A percentile compares a stretch with the other conserved stretches of the same genome.
Evolutionary conservation across 2,888 invertebrate genomes (phyloP).

Genomic region (Congeria kusceri): DNA sequence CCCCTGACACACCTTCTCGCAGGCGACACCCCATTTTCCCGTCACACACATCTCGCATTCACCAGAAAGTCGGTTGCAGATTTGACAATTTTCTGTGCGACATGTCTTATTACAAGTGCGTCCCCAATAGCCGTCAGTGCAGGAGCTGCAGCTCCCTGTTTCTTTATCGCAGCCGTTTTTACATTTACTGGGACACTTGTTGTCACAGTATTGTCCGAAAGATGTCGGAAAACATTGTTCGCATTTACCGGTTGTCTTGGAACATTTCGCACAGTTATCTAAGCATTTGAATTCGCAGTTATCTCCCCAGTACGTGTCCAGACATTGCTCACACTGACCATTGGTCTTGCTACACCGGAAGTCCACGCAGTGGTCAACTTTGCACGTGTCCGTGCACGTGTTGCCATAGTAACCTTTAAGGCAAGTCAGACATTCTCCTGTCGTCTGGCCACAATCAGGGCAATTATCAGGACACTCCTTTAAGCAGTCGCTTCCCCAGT

Average conservation of each 20-base stretch:
- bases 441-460: not conserved
- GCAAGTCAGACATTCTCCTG: slow-evolving; percentile 36
- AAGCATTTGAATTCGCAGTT: slow-evolving; percentile 17
- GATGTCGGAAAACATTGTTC: slow-evolving; percentile 6
- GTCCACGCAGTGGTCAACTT: slow-evolving; percentile 4
- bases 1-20: slow-evolving; percentile 33
- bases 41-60: slow-evolving; percentile 35
- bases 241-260: slow-evolving; percentile 24
- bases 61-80: slow-evolving; percentile 33
- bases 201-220: slow-evolving; percentile 34
- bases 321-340: slow-evolving; percentile 35
- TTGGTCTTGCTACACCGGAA: slow-evolving; percentile 24
- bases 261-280: slow-evolving; percentile 20
- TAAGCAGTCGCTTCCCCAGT: slow-evolving; percentile 34
- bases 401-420: slow-evolving; percentile 21
- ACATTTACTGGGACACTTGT: slow-evolving; percentile 14
- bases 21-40: slow-evolving; percentile 46
- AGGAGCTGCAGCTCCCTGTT: slow-evolving; percentile 29
- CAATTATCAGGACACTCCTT: slow-evolving; percentile 21
- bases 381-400: slow-evolving; percentile 27
- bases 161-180: slow-evolving; percentile 23
- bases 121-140: slow-evolving; percentile 25
- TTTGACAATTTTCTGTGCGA: slow-evolving; percentile 15
- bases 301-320: slow-evolving; percentile 29
- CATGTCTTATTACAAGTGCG: slow-evolving; percentile 38